Evolutionary conservation across 2,888 invertebrate species (phyloP).

Genomic region (Chrysotoxum bicinctum): DNA sequence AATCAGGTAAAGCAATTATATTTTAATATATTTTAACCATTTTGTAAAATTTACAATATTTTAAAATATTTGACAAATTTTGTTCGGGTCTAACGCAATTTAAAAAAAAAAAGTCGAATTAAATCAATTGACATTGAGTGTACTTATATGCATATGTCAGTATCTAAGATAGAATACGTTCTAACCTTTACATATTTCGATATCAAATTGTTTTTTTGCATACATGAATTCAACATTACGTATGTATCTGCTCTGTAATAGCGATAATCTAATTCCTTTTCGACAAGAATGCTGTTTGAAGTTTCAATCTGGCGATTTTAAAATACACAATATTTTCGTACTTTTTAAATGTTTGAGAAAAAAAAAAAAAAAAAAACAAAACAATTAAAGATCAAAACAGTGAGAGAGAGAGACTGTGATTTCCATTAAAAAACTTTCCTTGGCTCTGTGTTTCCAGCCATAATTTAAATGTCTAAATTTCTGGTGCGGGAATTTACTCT

Average conservation of each 20-base stretch:
- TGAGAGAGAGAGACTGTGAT: background rate
- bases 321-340: background rate
- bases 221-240: background rate
- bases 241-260: background rate
- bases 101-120: too few relatives aligned
- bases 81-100: too few relatives aligned
- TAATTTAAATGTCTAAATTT: background rate
- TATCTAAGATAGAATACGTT: background rate
- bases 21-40: too few relatives aligned
- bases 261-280: background rate
- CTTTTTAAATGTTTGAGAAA: background rate
- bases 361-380: conserved; percentile 10
- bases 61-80: too few relatives aligned
- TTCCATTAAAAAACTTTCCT: background rate
- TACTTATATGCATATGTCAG: background rate
- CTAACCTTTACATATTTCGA: background rate
- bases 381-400: too few relatives aligned
- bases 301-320: background rate
- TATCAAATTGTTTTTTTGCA: background rate
- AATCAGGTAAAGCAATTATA: too few relatives aligned
- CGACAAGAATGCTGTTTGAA: background rate
- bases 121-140: background rate
- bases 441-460: background rate
- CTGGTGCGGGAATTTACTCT: background rate
- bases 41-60: too few relatives aligned